Evolutionary conservation across 2,888 invertebrate species (phyloP), one percentile per base, ranked within the genome.

Genomic region (Meteorus cinctellus): DNA sequence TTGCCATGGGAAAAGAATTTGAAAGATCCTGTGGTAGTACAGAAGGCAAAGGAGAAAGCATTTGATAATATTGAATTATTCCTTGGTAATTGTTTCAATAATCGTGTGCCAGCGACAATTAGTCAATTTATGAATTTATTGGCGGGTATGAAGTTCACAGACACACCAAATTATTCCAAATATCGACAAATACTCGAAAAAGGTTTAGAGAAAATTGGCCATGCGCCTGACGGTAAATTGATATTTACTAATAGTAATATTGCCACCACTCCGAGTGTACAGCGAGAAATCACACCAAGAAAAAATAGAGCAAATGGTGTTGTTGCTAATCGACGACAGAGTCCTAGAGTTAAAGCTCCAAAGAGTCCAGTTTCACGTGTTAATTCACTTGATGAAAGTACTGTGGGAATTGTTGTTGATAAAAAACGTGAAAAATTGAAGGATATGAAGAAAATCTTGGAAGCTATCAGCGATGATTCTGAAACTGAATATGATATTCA

Each of bases 1-100:
- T 90, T 98, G 80, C 98, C 98, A 0, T 98, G 98, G 98, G 95
- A 96, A 86, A 92, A 92, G 67, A 90, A 92, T 10, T 90, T 96
- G 16, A 90, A 91, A 27, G 91, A 92, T 80, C 93, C 94, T 0
- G 87, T 90, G 36, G 89, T 90, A 0, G 95, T 95, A 0, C 95
- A 96, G 83, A 91, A 91, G 78, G 90, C 92, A 81, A 96, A 96
- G 86, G 94, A 94, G 79, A 90, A 91, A 29, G 92, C 94, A 81
- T 94, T 96, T 92, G 90, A 90, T 2, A 90, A 93, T 84, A 88
- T 93, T 3, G 81, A 86, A 2, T 81, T 79, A 51, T 90, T 91
- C 80, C 83, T 92, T 66, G 89, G 89, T 60, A 86, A 88, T n/a
- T 90, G 90, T 82, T 91, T 91, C 80, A 78, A 80, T 19, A 80